These are phyloP conservation scores for Coptodon rendalli DNA, from an alignment of 2,113 vertebrate genomes.

Conservation along the genomic window DNA sequence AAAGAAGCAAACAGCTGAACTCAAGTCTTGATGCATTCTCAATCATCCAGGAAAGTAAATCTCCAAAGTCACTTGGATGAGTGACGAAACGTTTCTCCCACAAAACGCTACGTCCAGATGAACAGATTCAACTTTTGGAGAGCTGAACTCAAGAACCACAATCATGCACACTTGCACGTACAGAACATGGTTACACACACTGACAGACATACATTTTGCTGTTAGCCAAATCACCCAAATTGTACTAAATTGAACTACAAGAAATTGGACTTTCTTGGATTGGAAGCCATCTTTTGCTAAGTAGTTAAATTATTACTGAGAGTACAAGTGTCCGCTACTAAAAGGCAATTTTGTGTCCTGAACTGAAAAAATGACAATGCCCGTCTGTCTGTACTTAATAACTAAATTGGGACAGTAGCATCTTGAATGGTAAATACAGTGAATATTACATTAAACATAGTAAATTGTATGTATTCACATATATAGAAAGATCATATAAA, in stretches of 20 bases:
- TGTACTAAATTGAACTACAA: background rate
- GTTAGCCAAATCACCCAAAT: background rate
- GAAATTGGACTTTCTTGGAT: background rate
- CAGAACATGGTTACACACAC: background rate
- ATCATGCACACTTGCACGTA: constrained; percentile 11
- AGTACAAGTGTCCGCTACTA: constrained; percentile 30
- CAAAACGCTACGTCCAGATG: too few relatives aligned
- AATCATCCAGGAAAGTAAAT: too few relatives aligned
- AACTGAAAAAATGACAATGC: constrained; percentile 82
- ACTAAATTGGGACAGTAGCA: background rate
- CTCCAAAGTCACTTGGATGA: too few relatives aligned
- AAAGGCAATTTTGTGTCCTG: constrained; percentile 46
- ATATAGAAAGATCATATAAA: background rate
- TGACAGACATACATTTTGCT: background rate
- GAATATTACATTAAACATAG: background rate
- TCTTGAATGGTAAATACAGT: background rate
- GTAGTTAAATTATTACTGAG: background rate
- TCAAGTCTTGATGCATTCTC: too few relatives aligned
- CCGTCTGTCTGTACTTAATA: background rate
- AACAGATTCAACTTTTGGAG: too few relatives aligned
- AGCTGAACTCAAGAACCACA: constrained; percentile 50
- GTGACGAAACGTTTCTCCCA: too few relatives aligned
- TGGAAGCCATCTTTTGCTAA: background rate
- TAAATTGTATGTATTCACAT: background rate
- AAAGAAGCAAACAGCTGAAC: constrained; percentile 60